These are phyloP conservation scores for Helicoverpa zea DNA, from an alignment of 1,140 invertebrate species.

Conservation along the genomic window DNA sequence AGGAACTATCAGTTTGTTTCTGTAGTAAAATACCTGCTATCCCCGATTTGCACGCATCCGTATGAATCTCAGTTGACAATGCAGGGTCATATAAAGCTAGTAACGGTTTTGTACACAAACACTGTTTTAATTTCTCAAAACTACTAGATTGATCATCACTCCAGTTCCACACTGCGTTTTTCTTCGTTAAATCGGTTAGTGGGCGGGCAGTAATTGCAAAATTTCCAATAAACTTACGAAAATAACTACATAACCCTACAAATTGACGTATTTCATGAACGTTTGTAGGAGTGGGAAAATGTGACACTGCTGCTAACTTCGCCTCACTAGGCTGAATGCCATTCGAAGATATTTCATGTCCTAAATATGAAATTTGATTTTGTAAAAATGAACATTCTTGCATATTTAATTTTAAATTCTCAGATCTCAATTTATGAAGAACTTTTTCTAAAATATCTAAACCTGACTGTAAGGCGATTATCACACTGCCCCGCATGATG, in stretches of 20 bases:
- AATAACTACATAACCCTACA: conserved; percentile 68
- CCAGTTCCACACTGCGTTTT: conserved; percentile 68
- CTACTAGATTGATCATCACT: conserved; percentile 57
- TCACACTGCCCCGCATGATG: no score
- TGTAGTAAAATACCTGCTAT: conserved; percentile 65
- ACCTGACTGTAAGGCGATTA: background rate
- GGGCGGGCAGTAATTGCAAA: conserved; percentile 69
- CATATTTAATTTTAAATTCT: conserved; percentile 43
- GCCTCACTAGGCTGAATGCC: conserved; percentile 62
- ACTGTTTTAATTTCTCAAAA: conserved; percentile 53
- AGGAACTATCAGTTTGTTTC: conserved; percentile 33
- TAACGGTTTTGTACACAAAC: conserved; percentile 55
- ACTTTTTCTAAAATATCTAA: conserved; percentile 16
- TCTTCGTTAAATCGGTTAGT: conserved; percentile 67
- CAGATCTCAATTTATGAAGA: background rate
- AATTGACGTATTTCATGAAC: conserved; percentile 70
- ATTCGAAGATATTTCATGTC: conserved; percentile 55
- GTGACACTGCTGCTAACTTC: conserved; percentile 64
- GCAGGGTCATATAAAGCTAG: conserved; percentile 65
- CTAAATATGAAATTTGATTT: conserved; percentile 53
- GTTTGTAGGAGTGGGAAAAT: conserved; percentile 60
- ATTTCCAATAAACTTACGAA: conserved; percentile 64
- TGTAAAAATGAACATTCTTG: conserved; percentile 35
- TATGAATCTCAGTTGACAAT: conserved; percentile 60
- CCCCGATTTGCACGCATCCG: conserved; percentile 54